phyloP scores from a whole-genome alignment of 2,888 invertebrate genomes.

The Drosophila pseudotakahashii region DNA sequence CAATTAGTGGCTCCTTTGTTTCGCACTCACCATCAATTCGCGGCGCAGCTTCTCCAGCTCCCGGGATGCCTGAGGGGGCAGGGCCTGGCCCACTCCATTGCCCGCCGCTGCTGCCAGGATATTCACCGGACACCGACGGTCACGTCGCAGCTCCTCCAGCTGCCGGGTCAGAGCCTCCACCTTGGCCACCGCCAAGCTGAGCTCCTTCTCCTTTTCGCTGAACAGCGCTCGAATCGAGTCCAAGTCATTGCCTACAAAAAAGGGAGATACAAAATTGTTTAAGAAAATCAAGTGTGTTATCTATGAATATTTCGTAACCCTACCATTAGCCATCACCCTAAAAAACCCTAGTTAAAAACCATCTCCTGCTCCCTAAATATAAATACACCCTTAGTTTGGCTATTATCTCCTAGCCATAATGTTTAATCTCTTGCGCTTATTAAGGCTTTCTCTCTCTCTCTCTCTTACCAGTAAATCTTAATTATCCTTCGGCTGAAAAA shows the following conservation, averaged over 20 bases:
- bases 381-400: neutral
- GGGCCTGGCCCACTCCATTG: conserved; percentile 84
- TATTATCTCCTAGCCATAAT: neutral
- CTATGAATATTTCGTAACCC: neutral
- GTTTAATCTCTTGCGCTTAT: neutral
- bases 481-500: neutral
- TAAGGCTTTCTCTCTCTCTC: too few species aligned
- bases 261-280: neutral
- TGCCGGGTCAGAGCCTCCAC: conserved; percentile 98
- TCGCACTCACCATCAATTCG: conserved; percentile 92
- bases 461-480: neutral
- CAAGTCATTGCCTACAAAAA: conserved; percentile 92
- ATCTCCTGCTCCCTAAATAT: too few species aligned
- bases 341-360: too few species aligned
- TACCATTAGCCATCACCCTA: too few species aligned
- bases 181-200: conserved; percentile 98
- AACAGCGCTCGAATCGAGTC: conserved; percentile 98
- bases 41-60: conserved; percentile 96
- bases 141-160: conserved; percentile 94
- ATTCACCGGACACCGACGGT: conserved; percentile 87
- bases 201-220: conserved; percentile 98
- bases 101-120: conserved; percentile 79
- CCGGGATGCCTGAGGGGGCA: conserved; percentile 90
- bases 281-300: neutral
- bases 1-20: neutral